Evolutionary conservation across 2,888 invertebrate species (phyloP), one percentile per base, ranked within the genome.

Genomic region (Amphimallon solstitiale): DNA sequence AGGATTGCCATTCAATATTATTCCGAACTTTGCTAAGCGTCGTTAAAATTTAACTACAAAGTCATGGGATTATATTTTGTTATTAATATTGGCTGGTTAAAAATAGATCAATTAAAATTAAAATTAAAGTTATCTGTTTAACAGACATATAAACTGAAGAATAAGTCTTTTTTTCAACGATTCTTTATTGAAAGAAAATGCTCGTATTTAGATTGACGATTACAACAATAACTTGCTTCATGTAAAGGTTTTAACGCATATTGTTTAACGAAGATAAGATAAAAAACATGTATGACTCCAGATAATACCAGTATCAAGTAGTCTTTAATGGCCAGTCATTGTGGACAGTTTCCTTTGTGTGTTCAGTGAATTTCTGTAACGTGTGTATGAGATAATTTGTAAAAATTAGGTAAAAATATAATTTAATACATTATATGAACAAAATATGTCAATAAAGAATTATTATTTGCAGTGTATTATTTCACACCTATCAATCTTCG

Each of bases 181-280:
- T 10, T 43, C 6, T 43, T 1, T 43, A 43, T 10, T 12, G 5
- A 46, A 46, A 21, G 54, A 3, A 38, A 40, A 34, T 7, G 51
- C 17, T 21, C 9, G 19, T 43, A 40, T 40, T 54, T 46, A 15
- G 17, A 21, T 46, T 19, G n/a, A 3, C 17, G n/a, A n/a, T 46
- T 7, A 17, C 37, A 34, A 34, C 14, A 46, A n/a, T 21, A 21
- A 54, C 38, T 21, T 40, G 23, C 14, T 21, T 29, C 40, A 21
- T 40, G 15, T 14, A 38, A 17, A 35, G 21, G 43, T 43, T 9
- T 54, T 9, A 21, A 46, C 49, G 46, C 21, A 19, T 29, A 54
- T 46, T 49, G 37, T 48, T 48, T 29, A 61, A 46, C 35, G 19
- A 61, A 61, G 61, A 61, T 61, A 61, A 61, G 61, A 61, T 61